These are phyloP conservation scores for Alcis repandata DNA, from an alignment of 2,888 invertebrate genomes.

Conservation along the genomic window DNA sequence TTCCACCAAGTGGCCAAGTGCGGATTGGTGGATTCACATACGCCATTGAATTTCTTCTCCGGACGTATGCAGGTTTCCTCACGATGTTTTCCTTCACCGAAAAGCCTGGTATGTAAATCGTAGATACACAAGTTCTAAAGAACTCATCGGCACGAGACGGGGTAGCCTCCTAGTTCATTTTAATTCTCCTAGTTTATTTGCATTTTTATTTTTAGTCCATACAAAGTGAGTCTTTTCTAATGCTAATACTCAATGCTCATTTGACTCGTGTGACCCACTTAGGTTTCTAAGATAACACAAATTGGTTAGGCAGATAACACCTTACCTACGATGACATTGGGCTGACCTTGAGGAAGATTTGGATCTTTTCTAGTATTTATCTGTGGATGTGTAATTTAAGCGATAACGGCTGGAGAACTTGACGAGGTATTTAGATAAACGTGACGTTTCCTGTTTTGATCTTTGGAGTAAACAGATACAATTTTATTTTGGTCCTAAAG, in stretches of 20 bases:
- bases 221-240: constrained; percentile 49
- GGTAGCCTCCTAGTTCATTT: too few species aligned
- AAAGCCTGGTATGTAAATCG: too few species aligned
- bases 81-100: too few species aligned
- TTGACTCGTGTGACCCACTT: constrained; percentile 73
- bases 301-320: constrained; percentile 77
- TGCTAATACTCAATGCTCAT: constrained; percentile 52
- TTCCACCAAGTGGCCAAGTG: too few species aligned
- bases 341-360: constrained; percentile 65
- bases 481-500: too few species aligned
- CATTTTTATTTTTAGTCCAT: constrained; percentile 19
- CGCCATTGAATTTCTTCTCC: too few species aligned
- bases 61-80: too few species aligned
- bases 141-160: too few species aligned
- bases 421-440: constrained; percentile 23
- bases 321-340: constrained; percentile 78
- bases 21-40: too few species aligned
- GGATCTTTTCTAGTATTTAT: constrained; percentile 38
- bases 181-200: constrained; percentile 9
- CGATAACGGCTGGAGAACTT: constrained; percentile 19
- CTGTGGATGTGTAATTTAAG: constrained; percentile 29
- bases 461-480: not conserved
- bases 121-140: too few species aligned
- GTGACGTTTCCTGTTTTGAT: constrained; percentile 3
- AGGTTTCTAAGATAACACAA: constrained; percentile 70